These are phyloP conservation scores for Bergia puertoricense DNA, from an alignment of 92 coral and sea anemone species.

Conservation along the genomic window DNA sequence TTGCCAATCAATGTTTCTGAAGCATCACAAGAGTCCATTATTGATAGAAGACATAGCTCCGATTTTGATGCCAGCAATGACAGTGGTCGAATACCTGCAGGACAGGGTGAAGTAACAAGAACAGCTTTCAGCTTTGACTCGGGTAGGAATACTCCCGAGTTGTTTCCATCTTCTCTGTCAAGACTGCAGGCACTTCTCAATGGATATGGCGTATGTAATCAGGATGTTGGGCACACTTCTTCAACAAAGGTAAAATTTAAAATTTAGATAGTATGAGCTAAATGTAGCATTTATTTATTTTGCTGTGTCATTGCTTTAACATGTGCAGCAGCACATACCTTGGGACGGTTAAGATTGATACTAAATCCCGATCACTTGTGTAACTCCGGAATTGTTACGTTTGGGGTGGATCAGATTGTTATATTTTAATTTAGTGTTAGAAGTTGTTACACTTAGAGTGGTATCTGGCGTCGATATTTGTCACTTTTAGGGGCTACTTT, in stretches of 20 bases:
- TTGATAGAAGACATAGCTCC: conserved; percentile 52
- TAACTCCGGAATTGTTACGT: too few species aligned
- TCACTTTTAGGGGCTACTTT: too few species aligned
- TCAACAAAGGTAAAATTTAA: conserved; percentile 46
- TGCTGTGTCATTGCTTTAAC: not conserved
- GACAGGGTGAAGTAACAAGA: conserved; percentile 59
- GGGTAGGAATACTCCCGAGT: conserved; percentile 63
- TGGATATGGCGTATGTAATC: conserved; percentile 6
- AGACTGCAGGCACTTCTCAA: conserved; percentile 58
- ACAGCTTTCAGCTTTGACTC: conserved; percentile 34
- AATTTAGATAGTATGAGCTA: not conserved
- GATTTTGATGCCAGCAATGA: conserved; percentile 82
- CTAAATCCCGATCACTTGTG: too few species aligned
- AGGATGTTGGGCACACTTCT: not conserved
- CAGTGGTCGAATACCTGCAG: conserved; percentile 81
- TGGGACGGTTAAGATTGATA: too few species aligned
- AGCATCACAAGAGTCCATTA: conserved; percentile 63
- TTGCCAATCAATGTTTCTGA: conserved; percentile 46
- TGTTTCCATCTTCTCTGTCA: conserved; percentile 59
- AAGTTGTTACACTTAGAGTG: too few species aligned
- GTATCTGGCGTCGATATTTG: too few species aligned
- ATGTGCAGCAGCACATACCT: not conserved
- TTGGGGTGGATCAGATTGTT: too few species aligned
- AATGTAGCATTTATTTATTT: not conserved
- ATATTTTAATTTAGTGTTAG: too few species aligned